These are phyloP conservation scores for Pontoporia blainvillei DNA, from an alignment of 2,113 vertebrate genomes.

Conservation along the genomic window DNA sequence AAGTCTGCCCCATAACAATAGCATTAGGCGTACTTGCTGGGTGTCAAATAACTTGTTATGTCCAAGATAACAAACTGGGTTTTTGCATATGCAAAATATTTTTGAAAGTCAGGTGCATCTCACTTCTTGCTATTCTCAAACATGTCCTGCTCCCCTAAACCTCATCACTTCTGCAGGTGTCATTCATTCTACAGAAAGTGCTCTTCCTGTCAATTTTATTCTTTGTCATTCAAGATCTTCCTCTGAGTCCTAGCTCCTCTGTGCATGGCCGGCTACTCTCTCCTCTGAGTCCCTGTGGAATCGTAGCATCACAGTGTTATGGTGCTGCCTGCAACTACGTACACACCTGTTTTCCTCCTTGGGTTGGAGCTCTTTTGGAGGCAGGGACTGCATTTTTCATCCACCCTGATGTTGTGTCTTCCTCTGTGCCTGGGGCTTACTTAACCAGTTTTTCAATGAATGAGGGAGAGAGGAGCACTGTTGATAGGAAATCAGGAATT, in stretches of 20 bases:
- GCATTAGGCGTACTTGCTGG: neutral
- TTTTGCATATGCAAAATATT: neutral
- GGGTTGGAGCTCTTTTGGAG: neutral
- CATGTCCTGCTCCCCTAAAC: neutral
- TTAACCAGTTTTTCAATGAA: neutral
- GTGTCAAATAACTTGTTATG: neutral
- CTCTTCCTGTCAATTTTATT: neutral
- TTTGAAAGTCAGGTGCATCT: neutral
- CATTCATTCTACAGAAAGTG: neutral
- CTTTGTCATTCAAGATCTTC: neutral
- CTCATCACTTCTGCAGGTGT: neutral
- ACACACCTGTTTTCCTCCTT: neutral
- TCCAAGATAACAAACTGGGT: neutral
- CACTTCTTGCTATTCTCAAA: neutral
- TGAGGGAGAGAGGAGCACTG: neutral
- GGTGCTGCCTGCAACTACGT: neutral
- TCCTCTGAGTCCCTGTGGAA: no score
- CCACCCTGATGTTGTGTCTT: neutral
- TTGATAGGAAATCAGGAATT: neutral
- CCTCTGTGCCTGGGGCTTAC: neutral
- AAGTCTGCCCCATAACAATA: neutral
- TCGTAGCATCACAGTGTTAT: rapidly evolving
- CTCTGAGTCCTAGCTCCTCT: neutral
- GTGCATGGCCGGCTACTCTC: neutral
- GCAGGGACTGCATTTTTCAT: neutral